A percentile compares a stretch with the other conserved stretches of the same genome.
phyloP scores from a whole-genome alignment of 2,888 invertebrate genomes.

The Chrysodeixis includens region DNA sequence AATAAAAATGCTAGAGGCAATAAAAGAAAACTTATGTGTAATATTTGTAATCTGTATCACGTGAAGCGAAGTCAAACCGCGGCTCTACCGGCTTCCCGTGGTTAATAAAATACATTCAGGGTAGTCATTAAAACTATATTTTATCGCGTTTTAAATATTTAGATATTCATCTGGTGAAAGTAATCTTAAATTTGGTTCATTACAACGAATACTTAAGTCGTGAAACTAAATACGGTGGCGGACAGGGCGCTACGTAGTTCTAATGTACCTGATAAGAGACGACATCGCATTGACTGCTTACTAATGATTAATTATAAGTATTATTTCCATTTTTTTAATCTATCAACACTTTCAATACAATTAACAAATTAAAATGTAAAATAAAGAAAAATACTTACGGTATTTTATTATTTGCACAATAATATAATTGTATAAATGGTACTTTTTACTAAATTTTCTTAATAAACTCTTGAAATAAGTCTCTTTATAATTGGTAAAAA shows the following conservation, averaged over 20 bases:
- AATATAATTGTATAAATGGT: background rate
- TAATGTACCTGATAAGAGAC: conserved; percentile 49
- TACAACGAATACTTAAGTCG: conserved; percentile 69
- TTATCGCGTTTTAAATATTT: conserved; percentile 88
- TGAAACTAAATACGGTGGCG: conserved; percentile 78
- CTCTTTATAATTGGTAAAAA: conserved; percentile 6
- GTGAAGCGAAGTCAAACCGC: conserved; percentile 63
- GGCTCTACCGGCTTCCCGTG: conserved; percentile 70
- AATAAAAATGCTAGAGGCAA: conserved; percentile 77
- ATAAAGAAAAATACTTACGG: background rate
- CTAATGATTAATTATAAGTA: conserved; percentile 19
- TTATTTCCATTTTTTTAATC: background rate
- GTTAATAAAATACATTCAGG: conserved; percentile 82
- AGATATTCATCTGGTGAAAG: conserved; percentile 88
- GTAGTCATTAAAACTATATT: conserved; percentile 86
- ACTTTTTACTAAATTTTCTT: background rate
- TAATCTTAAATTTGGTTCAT: conserved; percentile 83
- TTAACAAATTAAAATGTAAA: background rate
- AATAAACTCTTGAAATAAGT: conserved; percentile 22
- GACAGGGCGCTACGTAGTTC: conserved; percentile 42
- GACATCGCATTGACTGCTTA: conserved; percentile 17
- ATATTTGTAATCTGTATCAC: conserved; percentile 83
- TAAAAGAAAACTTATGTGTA: conserved; percentile 82
- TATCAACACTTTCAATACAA: background rate
- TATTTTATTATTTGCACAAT: background rate